Evolutionary conservation across 2,888 invertebrate species (phyloP).

Genomic region (Boloria selene): DNA sequence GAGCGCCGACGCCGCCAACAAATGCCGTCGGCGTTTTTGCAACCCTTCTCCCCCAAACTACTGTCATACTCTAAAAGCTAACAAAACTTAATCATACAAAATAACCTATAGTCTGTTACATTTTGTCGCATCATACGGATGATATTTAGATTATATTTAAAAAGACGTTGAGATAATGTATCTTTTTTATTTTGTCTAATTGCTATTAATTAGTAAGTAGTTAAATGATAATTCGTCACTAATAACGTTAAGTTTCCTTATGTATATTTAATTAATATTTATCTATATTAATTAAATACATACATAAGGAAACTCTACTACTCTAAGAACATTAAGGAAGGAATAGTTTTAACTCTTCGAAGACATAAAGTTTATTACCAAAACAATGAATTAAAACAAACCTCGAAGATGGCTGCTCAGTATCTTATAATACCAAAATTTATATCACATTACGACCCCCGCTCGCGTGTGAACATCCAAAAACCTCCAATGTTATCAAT

Average conservation of each 20-base stretch:
- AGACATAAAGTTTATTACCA: neutral
- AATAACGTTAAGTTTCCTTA: too few relatives aligned
- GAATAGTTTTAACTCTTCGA: too few relatives aligned
- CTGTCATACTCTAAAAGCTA: constrained; percentile 51
- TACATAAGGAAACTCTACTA: too few relatives aligned
- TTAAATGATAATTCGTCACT: too few relatives aligned
- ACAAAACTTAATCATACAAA: constrained; percentile 50
- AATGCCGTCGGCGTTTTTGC: constrained; percentile 67
- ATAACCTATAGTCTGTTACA: constrained; percentile 29
- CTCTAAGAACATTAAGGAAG: too few relatives aligned
- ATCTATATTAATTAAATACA: too few relatives aligned
- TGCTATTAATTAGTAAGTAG: too few relatives aligned
- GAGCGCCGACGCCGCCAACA: constrained; percentile 49
- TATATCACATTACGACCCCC: constrained; percentile 64
- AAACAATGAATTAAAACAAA: constrained; percentile 15
- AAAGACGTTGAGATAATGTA: too few relatives aligned
- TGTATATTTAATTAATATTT: too few relatives aligned
- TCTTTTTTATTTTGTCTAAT: too few relatives aligned
- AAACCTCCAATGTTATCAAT: constrained; percentile 67
- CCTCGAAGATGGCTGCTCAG: constrained; percentile 47
- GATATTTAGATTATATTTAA: neutral
- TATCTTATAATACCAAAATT: constrained; percentile 69
- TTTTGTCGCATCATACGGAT: constrained; percentile 18
- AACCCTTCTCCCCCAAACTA: constrained; percentile 53
- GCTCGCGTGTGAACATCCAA: constrained; percentile 70